Conservation (phyloP, 2,888 invertebrate genomes). For the Formica aserva region DNA sequence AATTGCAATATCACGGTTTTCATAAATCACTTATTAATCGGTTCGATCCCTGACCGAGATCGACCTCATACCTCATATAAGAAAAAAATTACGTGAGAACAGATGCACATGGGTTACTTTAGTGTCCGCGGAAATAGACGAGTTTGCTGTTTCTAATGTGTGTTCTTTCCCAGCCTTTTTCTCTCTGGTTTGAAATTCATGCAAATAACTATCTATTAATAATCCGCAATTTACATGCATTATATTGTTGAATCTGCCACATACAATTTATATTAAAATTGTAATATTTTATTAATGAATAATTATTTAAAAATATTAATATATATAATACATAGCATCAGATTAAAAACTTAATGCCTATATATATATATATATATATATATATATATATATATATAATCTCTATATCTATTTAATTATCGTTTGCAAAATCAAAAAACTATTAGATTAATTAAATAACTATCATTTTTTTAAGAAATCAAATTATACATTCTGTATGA, state of each 20-base stretch:
- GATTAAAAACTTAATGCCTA: not conserved
- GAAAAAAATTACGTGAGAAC: constrained; percentile 58
- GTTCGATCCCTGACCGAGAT: constrained; percentile 40
- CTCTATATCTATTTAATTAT: not conserved
- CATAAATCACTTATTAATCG: constrained; percentile 42
- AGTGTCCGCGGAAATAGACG: constrained; percentile 33
- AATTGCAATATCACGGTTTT: constrained; percentile 3
- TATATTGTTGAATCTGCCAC: not conserved
- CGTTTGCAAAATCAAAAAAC: not conserved
- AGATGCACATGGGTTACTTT: constrained; percentile 59
- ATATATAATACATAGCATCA: not conserved
- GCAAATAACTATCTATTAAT: not conserved
- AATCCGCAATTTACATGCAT: not conserved
- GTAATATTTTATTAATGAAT: not conserved
- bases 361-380: not conserved
- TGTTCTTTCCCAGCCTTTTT: constrained; percentile 21
- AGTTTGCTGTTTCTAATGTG: not conserved
- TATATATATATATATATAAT: not conserved
- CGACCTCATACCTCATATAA: constrained; percentile 37
- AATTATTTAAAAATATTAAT: not conserved
- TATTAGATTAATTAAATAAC: not conserved
- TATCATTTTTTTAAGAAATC: not conserved
- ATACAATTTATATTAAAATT: not conserved
- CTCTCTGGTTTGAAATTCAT: not conserved
- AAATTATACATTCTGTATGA: not conserved